These are phyloP conservation scores for Rhea pennata DNA, from an alignment of 2,113 vertebrate species.

Conservation along the genomic window DNA sequence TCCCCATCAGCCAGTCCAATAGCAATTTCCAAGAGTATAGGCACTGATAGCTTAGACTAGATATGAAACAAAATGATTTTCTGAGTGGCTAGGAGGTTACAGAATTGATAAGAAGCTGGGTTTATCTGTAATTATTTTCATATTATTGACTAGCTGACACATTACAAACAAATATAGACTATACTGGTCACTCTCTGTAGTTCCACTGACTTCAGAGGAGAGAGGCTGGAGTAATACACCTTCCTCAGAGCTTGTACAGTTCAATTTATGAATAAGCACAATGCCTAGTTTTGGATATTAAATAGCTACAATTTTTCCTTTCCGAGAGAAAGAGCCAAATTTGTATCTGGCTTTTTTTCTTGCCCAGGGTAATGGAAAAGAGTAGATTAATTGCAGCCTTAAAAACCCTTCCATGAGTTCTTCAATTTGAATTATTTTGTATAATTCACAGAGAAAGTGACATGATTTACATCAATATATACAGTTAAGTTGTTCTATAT, in stretches of 20 bases:
- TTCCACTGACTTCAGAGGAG: neutral
- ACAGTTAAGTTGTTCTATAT: conserved; percentile 53
- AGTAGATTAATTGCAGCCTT: conserved; percentile 56
- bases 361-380: conserved; percentile 63
- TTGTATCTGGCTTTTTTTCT: conserved; percentile 60
- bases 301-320: conserved; percentile 22
- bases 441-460: conserved; percentile 61
- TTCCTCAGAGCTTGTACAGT: neutral
- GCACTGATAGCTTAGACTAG: neutral
- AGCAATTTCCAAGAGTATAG: neutral
- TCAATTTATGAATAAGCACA: neutral
- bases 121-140: neutral
- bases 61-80: neutral
- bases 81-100: neutral
- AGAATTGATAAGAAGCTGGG: neutral
- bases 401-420: conserved; percentile 38
- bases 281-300: neutral
- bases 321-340: neutral
- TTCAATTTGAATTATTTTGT: conserved; percentile 45
- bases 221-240: neutral
- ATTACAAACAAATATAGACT: neutral
- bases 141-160: neutral
- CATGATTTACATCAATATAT: conserved; percentile 65
- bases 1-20: neutral
- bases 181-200: neutral